Base-by-base conservation (phyloP, 2,888 invertebrate species). In the Hermaeophaga mercurialis region DNA sequence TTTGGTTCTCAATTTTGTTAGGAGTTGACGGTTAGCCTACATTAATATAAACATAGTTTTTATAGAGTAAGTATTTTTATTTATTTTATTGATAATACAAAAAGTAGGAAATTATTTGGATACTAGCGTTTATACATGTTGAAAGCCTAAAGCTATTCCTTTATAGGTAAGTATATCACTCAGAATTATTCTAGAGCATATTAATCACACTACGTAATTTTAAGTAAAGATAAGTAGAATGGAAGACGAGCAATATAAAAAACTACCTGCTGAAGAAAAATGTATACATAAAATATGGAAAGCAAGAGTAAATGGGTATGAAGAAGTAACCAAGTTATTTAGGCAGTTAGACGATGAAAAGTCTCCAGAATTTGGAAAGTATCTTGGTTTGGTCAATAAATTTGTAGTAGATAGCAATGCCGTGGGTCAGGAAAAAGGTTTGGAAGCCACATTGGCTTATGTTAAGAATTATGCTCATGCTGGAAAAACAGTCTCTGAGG, bases 231-330 rank as follows among this genome's bases (percentile, higher is more conserved):
- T 15, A 18, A 17, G 15, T 15, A 43, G 24, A 49, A 58, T 58
- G 58, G 58, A 58, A 28, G 58, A 58, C 26, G 91, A 90, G 63
- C 92, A 94, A 79, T 94, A 88, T 74, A 87, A 89, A 68, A 94
- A 94, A 79, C 79, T 94, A 61, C 87, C 93, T 0, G 81, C 94
- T 39, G 96, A 97, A 65, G 96, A 97, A 56, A 86, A 92, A 75
- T 93, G 93, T 76, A 86, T 90, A 11, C 96, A 97, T 78, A 97
- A 96, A 81, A 80, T 90, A 53, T 98, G 97, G 97, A 96, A 96
- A 78, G 97, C 96, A 3, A 84, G 98, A 63, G 84, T 96, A 1
- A 88, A 89, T 64, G 98, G 96, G 0, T 98, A 96, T 70, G 96
- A 96, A 77, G 96, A 96, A 76, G 91, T 94, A 0, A 85, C 89